phyloP scores from a whole-genome alignment of 2,888 invertebrate genomes.

The Mayetiola destructor region DNA sequence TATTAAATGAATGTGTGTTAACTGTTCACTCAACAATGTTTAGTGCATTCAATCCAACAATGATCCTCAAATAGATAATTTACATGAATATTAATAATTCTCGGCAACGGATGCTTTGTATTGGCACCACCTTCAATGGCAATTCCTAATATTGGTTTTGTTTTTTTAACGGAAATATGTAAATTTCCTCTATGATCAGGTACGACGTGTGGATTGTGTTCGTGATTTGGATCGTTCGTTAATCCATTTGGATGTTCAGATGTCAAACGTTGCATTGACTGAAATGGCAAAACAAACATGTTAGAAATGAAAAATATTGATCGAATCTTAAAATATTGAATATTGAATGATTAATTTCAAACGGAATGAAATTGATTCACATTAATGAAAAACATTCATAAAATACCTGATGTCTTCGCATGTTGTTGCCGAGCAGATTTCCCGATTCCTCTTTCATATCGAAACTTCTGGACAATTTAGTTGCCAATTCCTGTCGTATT shows the following conservation, averaged over 20 bases:
- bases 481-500: constrained; percentile 64
- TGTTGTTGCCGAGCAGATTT: constrained; percentile 49
- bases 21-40: not conserved
- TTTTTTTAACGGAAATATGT: constrained; percentile 80
- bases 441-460: constrained; percentile 77
- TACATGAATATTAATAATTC: constrained; percentile 94
- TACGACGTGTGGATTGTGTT: constrained; percentile 51
- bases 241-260: constrained; percentile 37
- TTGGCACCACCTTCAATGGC: constrained; percentile 96
- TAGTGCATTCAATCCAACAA: not conserved
- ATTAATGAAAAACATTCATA: too few species aligned
- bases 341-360: too few species aligned
- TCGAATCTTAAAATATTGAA: too few species aligned
- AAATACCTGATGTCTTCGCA: constrained; percentile 48
- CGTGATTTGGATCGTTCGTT: constrained; percentile 38
- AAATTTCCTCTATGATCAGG: constrained; percentile 78
- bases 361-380: too few species aligned
- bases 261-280: constrained; percentile 61
- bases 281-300: constrained; percentile 23
- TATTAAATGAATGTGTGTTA: not conserved
- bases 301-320: not conserved
- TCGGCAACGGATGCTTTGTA: constrained; percentile 84
- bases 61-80: constrained; percentile 30
- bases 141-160: constrained; percentile 86
- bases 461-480: constrained; percentile 73